These are phyloP conservation scores for Sepiola atlantica DNA, from an alignment of 2,888 invertebrate genomes.

Conservation along the genomic window DNA sequence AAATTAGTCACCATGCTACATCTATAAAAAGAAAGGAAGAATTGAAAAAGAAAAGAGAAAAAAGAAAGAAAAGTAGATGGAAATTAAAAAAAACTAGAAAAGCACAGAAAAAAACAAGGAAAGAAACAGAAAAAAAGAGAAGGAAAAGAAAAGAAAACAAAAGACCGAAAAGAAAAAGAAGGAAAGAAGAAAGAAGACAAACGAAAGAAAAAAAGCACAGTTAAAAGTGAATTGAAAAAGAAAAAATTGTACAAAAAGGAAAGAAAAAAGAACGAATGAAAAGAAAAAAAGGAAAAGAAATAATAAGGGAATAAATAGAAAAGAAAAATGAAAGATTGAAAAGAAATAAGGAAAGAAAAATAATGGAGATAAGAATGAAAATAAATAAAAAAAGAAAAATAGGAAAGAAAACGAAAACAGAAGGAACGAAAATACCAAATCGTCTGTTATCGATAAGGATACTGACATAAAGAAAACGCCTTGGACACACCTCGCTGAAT, in stretches of 20 bases:
- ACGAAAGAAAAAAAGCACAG: background rate
- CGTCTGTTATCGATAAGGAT: no score
- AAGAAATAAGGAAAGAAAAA: background rate
- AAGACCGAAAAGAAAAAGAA: no score
- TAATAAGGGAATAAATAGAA: background rate
- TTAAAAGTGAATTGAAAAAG: background rate
- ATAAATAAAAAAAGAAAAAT: background rate
- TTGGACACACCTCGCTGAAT: no score
- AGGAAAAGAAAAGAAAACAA: no score
- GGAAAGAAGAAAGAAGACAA: background rate
- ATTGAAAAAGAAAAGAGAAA: background rate
- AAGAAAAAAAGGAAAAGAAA: background rate
- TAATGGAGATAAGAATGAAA: no score
- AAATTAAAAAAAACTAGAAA: background rate
- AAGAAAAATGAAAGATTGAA: background rate
- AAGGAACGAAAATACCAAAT: no score
- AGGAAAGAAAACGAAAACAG: background rate
- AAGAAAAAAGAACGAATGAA: no score
- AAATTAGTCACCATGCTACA: no score
- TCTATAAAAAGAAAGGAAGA: background rate
- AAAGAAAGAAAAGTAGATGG: background rate
- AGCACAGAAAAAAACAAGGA: background rate
- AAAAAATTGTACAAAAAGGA: background rate
- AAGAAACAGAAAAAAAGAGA: background rate
- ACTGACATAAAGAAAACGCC: no score